Percentiles rank a stretch among this genome's conserved stretches.
Conservation (phyloP, 2,888 invertebrate genomes). For the Pheosia tremula region DNA sequence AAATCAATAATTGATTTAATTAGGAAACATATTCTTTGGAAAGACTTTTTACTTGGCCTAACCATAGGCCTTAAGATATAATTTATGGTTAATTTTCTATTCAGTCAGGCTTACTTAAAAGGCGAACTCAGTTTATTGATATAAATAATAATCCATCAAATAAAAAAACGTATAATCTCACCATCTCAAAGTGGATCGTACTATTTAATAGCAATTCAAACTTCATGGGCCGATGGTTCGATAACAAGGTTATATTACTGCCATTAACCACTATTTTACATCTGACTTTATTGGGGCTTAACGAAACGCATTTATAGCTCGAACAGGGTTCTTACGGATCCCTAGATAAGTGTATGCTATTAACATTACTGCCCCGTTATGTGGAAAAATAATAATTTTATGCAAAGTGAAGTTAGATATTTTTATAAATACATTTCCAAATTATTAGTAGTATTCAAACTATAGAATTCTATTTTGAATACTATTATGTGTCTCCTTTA, state of each 20-base stretch:
- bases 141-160: not conserved
- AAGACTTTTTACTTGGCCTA: no score
- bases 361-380: not conserved
- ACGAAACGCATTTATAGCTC: slow-evolving; percentile 56
- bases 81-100: not conserved
- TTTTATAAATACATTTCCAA: no score
- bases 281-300: slow-evolving; percentile 60
- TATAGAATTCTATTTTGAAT: no score
- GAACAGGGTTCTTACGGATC: slow-evolving; percentile 36
- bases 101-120: not conserved
- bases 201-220: slow-evolving; percentile 50
- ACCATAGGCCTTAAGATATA: not conserved
- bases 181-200: slow-evolving; percentile 42
- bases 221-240: slow-evolving; percentile 44
- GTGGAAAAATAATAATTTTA: not conserved
- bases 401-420: no score
- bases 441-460: no score
- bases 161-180: not conserved
- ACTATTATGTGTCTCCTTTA: no score
- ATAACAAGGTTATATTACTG: slow-evolving; percentile 64
- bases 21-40: no score
- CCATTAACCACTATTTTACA: slow-evolving; percentile 66
- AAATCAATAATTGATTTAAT: no score
- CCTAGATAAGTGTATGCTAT: slow-evolving; percentile 1
- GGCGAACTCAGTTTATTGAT: no score